Evolutionary conservation across 2,113 vertebrate species (phyloP).

Genomic region (Macrotus californicus): DNA sequence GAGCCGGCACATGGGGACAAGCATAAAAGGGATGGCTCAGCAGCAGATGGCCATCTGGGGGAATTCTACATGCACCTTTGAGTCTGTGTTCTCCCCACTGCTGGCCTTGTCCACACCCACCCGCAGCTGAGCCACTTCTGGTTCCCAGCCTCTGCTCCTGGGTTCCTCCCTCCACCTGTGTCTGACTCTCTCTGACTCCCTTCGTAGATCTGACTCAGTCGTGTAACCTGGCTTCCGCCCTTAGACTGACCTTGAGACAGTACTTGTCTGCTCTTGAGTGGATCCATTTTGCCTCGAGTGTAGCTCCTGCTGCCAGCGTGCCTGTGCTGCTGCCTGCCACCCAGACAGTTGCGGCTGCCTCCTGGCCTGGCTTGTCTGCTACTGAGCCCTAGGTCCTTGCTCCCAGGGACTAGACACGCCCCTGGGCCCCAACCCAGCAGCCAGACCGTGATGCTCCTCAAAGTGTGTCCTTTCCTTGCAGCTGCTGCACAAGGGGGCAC

Average conservation of each 20-base stretch:
- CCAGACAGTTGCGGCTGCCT: neutral
- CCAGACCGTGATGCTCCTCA: neutral
- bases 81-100: rapidly evolving
- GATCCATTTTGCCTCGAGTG: neutral
- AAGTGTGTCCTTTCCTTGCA: neutral
- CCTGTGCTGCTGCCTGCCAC: neutral
- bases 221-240: neutral
- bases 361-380: neutral
- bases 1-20: neutral
- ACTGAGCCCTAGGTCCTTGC: neutral
- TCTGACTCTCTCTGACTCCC: neutral
- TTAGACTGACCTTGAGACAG: neutral
- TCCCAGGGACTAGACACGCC: neutral
- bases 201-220: neutral
- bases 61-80: neutral
- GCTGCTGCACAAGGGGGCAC: neutral
- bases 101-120: rapidly evolving
- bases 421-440: neutral
- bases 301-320: neutral
- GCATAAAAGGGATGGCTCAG: neutral
- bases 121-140: neutral
- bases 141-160: neutral
- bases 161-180: neutral
- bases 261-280: neutral
- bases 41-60: neutral